A percentile compares a stretch with the other conserved stretches of the same genome.
Conservation (phyloP, 2,797 vertebrate genomes). For the Chiloscyllium punctatum region DNA sequence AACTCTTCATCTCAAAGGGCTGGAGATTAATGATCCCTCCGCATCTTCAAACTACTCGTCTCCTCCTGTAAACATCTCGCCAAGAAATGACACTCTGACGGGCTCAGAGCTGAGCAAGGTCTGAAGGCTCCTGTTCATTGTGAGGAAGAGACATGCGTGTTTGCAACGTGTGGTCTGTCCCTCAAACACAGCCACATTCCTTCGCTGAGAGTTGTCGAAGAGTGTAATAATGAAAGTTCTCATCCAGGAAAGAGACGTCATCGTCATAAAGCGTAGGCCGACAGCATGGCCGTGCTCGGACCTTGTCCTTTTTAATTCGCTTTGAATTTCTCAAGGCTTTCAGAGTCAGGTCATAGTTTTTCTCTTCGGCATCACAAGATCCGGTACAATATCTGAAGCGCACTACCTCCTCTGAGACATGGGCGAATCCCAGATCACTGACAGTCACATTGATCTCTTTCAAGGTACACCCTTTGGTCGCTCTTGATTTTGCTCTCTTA, state of each 20-base stretch:
- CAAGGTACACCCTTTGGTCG: slow-evolving; percentile 58
- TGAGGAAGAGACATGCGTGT: background rate
- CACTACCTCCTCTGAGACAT: slow-evolving; percentile 82
- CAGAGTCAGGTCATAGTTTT: slow-evolving; percentile 85
- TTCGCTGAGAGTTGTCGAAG: slow-evolving; percentile 84
- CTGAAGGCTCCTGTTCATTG: background rate
- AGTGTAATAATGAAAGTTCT: slow-evolving; percentile 74
- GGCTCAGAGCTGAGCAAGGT: background rate
- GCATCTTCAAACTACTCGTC: background rate
- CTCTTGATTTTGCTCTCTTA: slow-evolving; percentile 13
- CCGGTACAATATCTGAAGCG: slow-evolving; percentile 90
- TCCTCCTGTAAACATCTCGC: background rate
- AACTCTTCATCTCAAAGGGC: background rate
- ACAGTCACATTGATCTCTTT: slow-evolving; percentile 79
- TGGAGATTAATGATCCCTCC: background rate
- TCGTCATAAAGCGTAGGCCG: slow-evolving; percentile 80
- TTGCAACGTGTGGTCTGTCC: too few species aligned
- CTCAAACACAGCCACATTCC: slow-evolving; percentile 85
- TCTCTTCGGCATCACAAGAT: slow-evolving; percentile 65
- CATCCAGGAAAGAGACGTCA: slow-evolving; percentile 79
- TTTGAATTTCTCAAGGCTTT: slow-evolving; percentile 67
- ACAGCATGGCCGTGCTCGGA: slow-evolving; percentile 79
- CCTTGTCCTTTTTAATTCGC: slow-evolving; percentile 66
- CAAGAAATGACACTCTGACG: background rate
- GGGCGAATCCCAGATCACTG: slow-evolving; percentile 84